Base-by-base conservation (phyloP, 2,888 invertebrate species). In the Sinodicranocentrus sp. region DNA sequence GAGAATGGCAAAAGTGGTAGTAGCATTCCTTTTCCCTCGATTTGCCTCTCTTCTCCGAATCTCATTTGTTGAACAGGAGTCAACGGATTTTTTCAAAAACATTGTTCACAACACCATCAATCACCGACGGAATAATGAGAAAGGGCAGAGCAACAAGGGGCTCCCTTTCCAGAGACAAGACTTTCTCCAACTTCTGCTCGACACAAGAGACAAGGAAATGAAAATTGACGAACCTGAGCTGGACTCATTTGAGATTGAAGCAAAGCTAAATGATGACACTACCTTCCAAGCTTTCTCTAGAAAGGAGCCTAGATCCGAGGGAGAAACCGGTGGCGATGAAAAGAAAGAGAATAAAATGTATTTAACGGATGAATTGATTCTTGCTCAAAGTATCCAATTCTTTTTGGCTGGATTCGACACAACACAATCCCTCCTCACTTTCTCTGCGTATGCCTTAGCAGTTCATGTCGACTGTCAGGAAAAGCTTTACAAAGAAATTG, bases 391-490 rank as follows among this genome's bases (percentile, higher is more conserved):
- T 70, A 28, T 79, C 28, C 39, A 71, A 26, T 77, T 57, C 52
- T 72, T 82, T 65, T 17, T 78, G 19, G 82, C 82, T 39, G 82
- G 82, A 59, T 72, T 63, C 48, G 78, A 73, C 43, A 77, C 76
- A 23, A 68, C 52, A 8, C 43, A 26, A 17, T 61, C 68, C 59
- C 72, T 82, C 15, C 15, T 84, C 10, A 44, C 57, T 13, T 72
- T 77, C 54, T 59, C 67, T 26, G 39, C 61, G 13, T 84, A 84
- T 48, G 65, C 44, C 23, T 52, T 84, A 0, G 85, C 86, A 10
- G 25, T 80, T 8, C 17, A 86, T 54, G 83, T 61, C 21, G 85
- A 83, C 17, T 68, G 80, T 25, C 86, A 86, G 67, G 84, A 86
- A n/a, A 82, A 68, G 44, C 59, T 86, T 23, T 59, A 21, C 5